phyloP scores from a whole-genome alignment of 30 jellyfish, hydroid and myxozoan species.

The Turritopsis rubra region DNA sequence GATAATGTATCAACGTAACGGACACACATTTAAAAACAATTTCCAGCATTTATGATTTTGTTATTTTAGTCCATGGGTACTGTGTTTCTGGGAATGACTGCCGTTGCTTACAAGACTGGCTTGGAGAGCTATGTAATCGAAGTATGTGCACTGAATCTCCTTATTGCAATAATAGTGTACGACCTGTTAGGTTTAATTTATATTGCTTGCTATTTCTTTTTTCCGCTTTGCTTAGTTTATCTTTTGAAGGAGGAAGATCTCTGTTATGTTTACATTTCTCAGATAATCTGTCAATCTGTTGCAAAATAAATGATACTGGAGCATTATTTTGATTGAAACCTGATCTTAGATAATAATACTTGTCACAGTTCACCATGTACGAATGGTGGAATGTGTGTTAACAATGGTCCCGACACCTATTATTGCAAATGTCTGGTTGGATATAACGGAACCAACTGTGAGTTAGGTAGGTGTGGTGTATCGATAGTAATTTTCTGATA shows the following conservation, averaged over 20 bases:
- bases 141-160: not conserved
- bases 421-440: conserved; percentile 75
- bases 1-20: not conserved
- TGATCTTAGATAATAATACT: conserved; percentile 42
- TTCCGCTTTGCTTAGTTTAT: not conserved
- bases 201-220: not conserved
- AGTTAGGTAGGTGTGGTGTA: conserved; percentile 44
- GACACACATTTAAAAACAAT: not conserved
- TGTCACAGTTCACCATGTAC: conserved; percentile 78
- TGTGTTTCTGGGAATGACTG: conserved; percentile 81
- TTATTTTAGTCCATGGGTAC: conserved; percentile 67
- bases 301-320: not conserved
- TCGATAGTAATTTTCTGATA: not conserved
- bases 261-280: not conserved
- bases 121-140: conserved; percentile 61
- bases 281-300: not conserved
- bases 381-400: conserved; percentile 73
- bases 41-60: not conserved
- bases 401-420: conserved; percentile 72
- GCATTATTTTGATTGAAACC: not conserved
- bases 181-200: too few relatives aligned
- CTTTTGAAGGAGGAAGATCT: not conserved
- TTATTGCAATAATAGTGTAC: too few relatives aligned
- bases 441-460: conserved; percentile 63
- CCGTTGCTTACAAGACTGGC: conserved; percentile 62